Conservation (phyloP, 2,113 vertebrate species). For the Prolemur simus region DNA sequence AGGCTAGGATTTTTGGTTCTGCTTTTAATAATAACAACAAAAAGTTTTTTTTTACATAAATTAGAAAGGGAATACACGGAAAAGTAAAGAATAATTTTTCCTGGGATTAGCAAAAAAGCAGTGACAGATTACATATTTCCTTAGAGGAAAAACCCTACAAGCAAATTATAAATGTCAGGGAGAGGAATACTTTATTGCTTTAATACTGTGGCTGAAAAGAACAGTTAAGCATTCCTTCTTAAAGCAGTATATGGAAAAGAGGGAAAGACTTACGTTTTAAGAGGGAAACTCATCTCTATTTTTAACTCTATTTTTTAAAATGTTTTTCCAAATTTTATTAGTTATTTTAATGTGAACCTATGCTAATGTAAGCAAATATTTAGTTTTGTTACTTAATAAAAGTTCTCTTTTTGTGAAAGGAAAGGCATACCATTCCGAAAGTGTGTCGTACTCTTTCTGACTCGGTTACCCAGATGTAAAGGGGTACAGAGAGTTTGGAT, state of each 20-base stretch:
- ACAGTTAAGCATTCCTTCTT: neutral
- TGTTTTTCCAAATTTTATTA: neutral
- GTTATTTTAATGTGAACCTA: neutral
- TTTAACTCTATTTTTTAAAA: neutral
- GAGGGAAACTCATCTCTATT: neutral
- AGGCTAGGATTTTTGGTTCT: neutral
- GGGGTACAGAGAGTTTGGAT: neutral
- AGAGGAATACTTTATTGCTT: neutral
- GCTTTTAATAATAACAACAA: neutral
- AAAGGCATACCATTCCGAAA: neutral
- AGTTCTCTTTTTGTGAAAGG: neutral
- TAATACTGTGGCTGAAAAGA: neutral
- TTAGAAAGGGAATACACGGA: neutral
- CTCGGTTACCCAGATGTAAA: neutral
- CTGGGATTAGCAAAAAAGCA: neutral
- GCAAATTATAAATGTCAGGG: neutral
- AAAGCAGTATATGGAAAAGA: neutral
- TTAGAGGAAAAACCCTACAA: neutral
- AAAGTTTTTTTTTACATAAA: neutral
- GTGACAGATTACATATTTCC: neutral
- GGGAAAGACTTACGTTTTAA: neutral
- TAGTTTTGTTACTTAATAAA: neutral
- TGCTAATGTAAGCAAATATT: neutral
- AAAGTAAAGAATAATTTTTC: neutral
- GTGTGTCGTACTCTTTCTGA: neutral